Evolutionary conservation across 2,113 vertebrate species (phyloP).

Genomic region (Rostratula benghalensis): DNA sequence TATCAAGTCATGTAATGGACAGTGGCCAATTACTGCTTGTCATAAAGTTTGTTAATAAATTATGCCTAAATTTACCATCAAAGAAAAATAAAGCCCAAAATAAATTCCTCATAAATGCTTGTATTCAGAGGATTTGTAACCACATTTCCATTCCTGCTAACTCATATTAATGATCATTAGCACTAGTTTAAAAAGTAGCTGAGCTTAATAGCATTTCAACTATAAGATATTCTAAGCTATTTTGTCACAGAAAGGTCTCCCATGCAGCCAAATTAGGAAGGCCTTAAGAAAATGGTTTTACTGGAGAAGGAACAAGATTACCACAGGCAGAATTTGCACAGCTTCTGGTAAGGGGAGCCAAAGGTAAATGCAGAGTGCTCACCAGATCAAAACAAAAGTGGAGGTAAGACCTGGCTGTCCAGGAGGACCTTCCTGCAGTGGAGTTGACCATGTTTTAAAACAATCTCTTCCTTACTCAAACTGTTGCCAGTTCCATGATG

Average conservation of each 20-base stretch:
- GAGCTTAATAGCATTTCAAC: neutral
- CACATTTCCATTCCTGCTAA: neutral
- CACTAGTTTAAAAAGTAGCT: neutral
- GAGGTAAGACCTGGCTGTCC: neutral
- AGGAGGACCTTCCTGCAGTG: neutral
- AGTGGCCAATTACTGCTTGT: neutral
- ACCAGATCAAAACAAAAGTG: neutral
- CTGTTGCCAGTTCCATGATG: neutral
- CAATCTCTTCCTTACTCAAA: neutral
- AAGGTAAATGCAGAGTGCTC: neutral
- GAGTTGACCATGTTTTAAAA: neutral
- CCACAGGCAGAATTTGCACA: neutral
- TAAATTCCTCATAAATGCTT: neutral
- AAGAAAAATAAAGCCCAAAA: slow-evolving; percentile 1
- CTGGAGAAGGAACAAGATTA: neutral
- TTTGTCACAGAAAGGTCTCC: neutral
- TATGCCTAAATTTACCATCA: neutral
- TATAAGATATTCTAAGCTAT: neutral
- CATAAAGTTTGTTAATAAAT: neutral
- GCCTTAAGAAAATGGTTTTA: neutral
- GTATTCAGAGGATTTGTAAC: neutral
- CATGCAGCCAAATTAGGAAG: neutral
- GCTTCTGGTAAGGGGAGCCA: neutral
- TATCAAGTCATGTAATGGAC: neutral
- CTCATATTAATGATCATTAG: neutral